phyloP scores from a whole-genome alignment of 2,113 vertebrate species.

The Pipa parva region DNA sequence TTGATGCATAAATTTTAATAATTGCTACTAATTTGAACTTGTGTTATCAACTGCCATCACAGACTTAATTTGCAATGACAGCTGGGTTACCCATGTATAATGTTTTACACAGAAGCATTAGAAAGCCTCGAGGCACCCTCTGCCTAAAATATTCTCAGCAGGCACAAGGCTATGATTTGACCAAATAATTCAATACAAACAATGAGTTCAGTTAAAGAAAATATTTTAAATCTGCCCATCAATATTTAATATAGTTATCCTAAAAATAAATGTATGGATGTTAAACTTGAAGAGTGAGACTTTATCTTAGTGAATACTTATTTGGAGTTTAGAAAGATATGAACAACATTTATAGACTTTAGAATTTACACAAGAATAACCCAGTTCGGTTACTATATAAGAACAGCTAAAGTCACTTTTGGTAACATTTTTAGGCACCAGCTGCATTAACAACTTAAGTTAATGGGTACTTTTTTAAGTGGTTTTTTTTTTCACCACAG shows the following conservation, averaged over 20 bases:
- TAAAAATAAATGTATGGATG: no score
- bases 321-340: no score
- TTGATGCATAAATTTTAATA: slow-evolving; percentile 23
- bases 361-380: no score
- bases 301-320: no score
- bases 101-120: slow-evolving; percentile 30
- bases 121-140: slow-evolving; percentile 20
- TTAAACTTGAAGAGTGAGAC: no score
- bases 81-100: slow-evolving; percentile 29
- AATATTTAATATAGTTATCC: slow-evolving; percentile 11
- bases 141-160: slow-evolving; percentile 27
- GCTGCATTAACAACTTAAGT: no score
- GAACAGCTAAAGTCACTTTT: no score
- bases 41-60: slow-evolving; percentile 16
- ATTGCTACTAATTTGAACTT: slow-evolving; percentile 25
- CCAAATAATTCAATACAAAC: slow-evolving; percentile 33
- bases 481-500: no score
- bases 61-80: slow-evolving; percentile 34
- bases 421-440: no score
- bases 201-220: slow-evolving; percentile 8
- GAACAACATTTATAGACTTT: no score
- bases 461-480: no score
- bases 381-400: no score
- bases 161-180: slow-evolving; percentile 10
- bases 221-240: slow-evolving; percentile 1